Base-by-base conservation (phyloP, 53 echinoderm and acorn worm species). In the Holothuria scabra region DNA sequence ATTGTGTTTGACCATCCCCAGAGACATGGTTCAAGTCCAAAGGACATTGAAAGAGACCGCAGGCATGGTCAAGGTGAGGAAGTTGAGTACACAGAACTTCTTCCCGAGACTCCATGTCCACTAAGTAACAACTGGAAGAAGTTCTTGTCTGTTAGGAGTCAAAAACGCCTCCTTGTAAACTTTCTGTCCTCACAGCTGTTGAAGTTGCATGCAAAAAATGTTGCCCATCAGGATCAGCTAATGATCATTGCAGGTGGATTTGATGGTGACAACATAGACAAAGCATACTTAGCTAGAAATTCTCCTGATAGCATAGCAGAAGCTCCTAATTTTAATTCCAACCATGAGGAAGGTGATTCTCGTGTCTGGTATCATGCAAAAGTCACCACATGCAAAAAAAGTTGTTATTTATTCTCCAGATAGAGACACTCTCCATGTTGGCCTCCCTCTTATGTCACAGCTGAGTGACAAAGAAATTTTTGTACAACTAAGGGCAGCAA, bases 81-180 rank as follows among this genome's bases (percentile, higher is more conserved):
- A n/a, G n/a, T n/a, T n/a, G n/a, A n/a, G n/a, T n/a, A n/a, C n/a
- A n/a, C n/a, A n/a, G n/a, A n/a, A n/a, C n/a, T n/a, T n/a, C n/a
- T n/a, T n/a, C n/a, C n/a, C n/a, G n/a, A n/a, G n/a, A n/a, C n/a
- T n/a, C n/a, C n/a, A n/a, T n/a, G n/a, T n/a, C n/a, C n/a, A n/a
- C n/a, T n/a, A n/a, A n/a, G n/a, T n/a, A n/a, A 6, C 35, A 35
- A 48, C 48, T 86, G 87, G 87, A 65, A 67, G 31, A 65, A 66
- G 26, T 86, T n/a, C 38, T 80, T 80, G 11, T 67, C 34, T 12
- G 33, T 28, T 26, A 1, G 67, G 0, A 55, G 65, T 13, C 79
- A 86, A 37, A 86, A 63, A 41, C 26, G 56, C 3, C 55, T 52
- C 32, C 84, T 84, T 22, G 59, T 84, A 3, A 84, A 84, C 31